phyloP scores from a whole-genome alignment of 1,140 invertebrate species.

The Penaeus chinensis region DNA sequence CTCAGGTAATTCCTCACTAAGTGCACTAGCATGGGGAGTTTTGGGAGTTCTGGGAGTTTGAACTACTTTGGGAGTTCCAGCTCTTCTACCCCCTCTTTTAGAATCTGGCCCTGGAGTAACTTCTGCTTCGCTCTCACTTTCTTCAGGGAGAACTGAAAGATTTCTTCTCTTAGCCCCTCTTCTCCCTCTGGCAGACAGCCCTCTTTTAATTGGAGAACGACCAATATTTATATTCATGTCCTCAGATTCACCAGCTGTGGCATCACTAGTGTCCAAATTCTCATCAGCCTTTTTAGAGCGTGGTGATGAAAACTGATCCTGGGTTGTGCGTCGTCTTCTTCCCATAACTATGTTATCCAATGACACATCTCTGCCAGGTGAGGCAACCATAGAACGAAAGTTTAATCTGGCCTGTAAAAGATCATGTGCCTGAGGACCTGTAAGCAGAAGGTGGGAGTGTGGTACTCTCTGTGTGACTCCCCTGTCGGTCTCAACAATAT shows the following conservation, averaged over 20 bases:
- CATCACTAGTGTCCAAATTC: constrained; percentile 55
- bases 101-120: constrained; percentile 3
- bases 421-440: constrained; percentile 41
- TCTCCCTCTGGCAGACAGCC: background rate
- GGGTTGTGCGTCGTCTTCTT: constrained; percentile 43
- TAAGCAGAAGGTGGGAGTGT: constrained; percentile 59
- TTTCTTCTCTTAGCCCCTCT: constrained; percentile 16
- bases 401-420: constrained; percentile 50
- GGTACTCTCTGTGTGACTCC: constrained; percentile 49
- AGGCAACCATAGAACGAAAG: constrained; percentile 58
- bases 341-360: constrained; percentile 62
- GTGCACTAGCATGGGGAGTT: background rate
- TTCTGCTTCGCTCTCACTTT: constrained; percentile 31
- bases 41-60: constrained; percentile 27
- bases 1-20: background rate
- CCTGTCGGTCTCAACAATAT: constrained; percentile 54
- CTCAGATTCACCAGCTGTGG: constrained; percentile 37
- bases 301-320: constrained; percentile 33
- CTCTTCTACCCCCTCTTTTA: constrained; percentile 17
- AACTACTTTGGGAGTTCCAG: constrained; percentile 16
- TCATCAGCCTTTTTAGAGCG: constrained; percentile 54
- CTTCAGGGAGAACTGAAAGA: constrained; percentile 30
- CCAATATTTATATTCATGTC: background rate
- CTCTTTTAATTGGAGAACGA: background rate
- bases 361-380: constrained; percentile 58